Evolutionary conservation across 2,797 vertebrate species (phyloP).

Genomic region (Numenius phaeopus): DNA sequence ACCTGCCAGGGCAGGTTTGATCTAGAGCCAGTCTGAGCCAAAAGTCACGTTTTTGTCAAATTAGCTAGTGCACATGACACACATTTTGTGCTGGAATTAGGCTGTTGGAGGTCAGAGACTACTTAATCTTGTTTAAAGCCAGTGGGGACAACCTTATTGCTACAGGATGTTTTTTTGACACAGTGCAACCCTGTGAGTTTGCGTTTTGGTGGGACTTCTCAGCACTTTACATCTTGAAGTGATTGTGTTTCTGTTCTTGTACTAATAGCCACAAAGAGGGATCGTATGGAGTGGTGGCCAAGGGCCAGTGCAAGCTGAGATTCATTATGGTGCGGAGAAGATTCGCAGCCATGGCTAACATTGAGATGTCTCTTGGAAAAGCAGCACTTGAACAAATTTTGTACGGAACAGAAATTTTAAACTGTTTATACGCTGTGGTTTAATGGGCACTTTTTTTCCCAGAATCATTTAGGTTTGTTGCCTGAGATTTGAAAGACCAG

Average conservation of each 20-base stretch:
- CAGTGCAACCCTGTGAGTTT: not conserved
- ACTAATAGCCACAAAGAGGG: not conserved
- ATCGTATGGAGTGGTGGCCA: not conserved
- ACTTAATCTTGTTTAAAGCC: not conserved
- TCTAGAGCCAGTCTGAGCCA: not conserved
- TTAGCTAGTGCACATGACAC: not conserved
- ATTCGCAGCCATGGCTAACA: fast-evolving
- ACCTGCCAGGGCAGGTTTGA: not conserved
- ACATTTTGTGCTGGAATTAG: not conserved
- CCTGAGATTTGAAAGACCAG: not conserved
- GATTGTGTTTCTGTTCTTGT: not conserved
- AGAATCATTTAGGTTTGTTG: not conserved
- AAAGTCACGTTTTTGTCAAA: not conserved
- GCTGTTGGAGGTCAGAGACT: not conserved
- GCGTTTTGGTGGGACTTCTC: not conserved
- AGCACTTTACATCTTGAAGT: not conserved
- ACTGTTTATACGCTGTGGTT: not conserved
- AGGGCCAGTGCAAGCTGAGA: not conserved
- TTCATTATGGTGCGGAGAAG: not conserved
- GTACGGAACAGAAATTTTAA: not conserved
- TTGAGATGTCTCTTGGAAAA: not conserved
- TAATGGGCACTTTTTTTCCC: not conserved
- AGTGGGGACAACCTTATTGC: not conserved
- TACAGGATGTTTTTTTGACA: not conserved
- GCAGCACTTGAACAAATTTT: not conserved